Evolutionary conservation across 2,113 vertebrate genomes (phyloP).

Genomic region (Halichoerus grypus): DNA sequence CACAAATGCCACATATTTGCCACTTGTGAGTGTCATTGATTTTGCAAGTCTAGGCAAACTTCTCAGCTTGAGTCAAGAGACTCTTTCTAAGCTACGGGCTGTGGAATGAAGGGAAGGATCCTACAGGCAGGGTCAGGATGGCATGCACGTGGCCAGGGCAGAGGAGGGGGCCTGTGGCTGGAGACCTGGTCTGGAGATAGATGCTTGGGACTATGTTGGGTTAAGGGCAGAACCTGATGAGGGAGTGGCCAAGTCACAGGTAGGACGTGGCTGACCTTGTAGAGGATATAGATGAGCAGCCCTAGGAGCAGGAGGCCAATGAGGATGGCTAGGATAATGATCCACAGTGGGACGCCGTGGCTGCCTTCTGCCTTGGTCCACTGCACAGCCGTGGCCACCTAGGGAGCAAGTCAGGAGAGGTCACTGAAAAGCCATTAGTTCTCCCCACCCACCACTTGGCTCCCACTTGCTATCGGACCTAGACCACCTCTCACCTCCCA

Average conservation of each 20-base stretch:
- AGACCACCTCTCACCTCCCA: not conserved
- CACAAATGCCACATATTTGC: not conserved
- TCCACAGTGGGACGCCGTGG: constrained; percentile 93
- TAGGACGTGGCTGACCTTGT: constrained; percentile 90
- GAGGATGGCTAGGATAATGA: constrained; percentile 94
- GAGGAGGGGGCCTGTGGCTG: not conserved
- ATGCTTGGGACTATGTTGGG: not conserved
- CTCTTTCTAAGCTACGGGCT: constrained; percentile 12
- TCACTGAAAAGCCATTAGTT: not conserved
- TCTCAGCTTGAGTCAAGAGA: not conserved
- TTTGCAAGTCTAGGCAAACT: constrained; percentile 12
- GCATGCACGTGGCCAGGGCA: not conserved
- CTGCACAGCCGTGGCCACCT: constrained; percentile 92
- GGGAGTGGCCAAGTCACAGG: not conserved
- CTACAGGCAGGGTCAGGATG: not conserved
- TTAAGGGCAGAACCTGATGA: not conserved
- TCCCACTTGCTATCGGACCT: not conserved
- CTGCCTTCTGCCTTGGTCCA: constrained; percentile 93
- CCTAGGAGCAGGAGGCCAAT: constrained; percentile 94
- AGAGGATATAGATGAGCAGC: constrained; percentile 94
- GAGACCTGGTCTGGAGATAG: not conserved
- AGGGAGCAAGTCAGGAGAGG: not conserved
- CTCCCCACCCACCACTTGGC: not conserved
- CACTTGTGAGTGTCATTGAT: not conserved
- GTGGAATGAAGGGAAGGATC: not conserved